Conservation (phyloP, 2,113 vertebrate species). For the Scomber japonicus region DNA sequence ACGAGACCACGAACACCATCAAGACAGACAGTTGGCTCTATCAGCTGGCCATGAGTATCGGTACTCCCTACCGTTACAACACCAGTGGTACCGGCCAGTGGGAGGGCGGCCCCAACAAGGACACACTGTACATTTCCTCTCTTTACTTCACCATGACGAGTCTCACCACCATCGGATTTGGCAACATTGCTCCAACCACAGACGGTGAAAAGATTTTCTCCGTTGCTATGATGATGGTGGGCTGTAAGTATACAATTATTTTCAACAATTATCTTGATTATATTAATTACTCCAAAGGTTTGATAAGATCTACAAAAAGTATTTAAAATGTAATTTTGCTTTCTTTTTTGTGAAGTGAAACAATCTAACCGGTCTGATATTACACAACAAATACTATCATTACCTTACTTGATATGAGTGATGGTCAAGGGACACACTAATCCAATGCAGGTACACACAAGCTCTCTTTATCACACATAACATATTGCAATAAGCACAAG, state of each 20-base stretch:
- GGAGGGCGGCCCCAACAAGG: constrained; percentile 98
- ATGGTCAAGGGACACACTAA: constrained; percentile 16
- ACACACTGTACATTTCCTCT: constrained; percentile 97
- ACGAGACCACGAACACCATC: constrained; percentile 93
- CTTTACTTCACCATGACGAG: constrained; percentile 99
- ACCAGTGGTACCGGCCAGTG: constrained; percentile 92
- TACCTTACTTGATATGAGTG: background rate
- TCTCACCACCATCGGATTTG: constrained; percentile 98
- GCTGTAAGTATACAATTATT: constrained; percentile 90
- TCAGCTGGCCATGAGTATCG: constrained; percentile 94
- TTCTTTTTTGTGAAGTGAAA: background rate
- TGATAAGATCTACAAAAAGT: background rate
- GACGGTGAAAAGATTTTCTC: constrained; percentile 99
- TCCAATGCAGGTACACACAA: background rate
- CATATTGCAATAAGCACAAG: background rate
- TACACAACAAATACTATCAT: constrained; percentile 9
- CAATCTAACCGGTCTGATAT: constrained; percentile 9
- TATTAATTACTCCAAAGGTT: background rate
- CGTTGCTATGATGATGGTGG: constrained; percentile 99
- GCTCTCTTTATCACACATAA: background rate
- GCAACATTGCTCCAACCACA: constrained; percentile 97
- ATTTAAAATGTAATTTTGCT: background rate
- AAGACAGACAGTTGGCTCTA: constrained; percentile 98
- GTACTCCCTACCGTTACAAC: constrained; percentile 95
- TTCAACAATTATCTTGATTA: background rate